phyloP scores from a whole-genome alignment of 2,113 vertebrate genomes.

The Gracilinanus agilis region DNA sequence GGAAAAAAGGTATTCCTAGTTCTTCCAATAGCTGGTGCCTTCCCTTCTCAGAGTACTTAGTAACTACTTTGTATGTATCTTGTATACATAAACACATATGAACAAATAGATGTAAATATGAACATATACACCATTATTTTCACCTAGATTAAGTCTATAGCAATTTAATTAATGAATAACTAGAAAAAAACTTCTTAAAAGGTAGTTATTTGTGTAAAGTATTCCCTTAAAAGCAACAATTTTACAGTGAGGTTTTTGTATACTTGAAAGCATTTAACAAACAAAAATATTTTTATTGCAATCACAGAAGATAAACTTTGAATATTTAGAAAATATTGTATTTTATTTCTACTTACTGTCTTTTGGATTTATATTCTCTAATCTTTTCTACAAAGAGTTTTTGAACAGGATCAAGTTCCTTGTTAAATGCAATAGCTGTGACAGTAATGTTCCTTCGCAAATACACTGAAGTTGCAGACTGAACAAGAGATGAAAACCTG shows the following conservation, averaged over 20 bases:
- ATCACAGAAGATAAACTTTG: background rate
- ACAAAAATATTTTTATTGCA: background rate
- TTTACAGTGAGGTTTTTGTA: conserved; percentile 29
- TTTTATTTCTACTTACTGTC: conserved; percentile 89
- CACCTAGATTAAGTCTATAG: background rate
- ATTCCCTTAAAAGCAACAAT: background rate
- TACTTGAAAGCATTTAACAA: conserved; percentile 7
- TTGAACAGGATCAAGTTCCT: conserved; percentile 95
- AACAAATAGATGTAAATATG: too few relatives aligned
- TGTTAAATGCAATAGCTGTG: conserved; percentile 91
- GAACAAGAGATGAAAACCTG: conserved; percentile 87
- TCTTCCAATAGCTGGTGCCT: background rate
- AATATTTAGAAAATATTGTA: conserved; percentile 23
- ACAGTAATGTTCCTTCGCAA: conserved; percentile 93
- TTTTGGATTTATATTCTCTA: conserved; percentile 93
- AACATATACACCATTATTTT: background rate
- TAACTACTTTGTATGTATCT: background rate
- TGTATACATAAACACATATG: background rate
- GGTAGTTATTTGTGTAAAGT: background rate
- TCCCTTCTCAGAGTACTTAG: background rate
- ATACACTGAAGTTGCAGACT: conserved; percentile 83
- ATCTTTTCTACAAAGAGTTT: conserved; percentile 98
- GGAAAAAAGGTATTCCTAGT: background rate
- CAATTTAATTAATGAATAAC: background rate
- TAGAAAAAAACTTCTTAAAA: background rate